Evolutionary conservation across 2,113 vertebrate genomes (phyloP), one percentile per base, ranked within the genome.

Genomic region (Anolis sagrei): DNA sequence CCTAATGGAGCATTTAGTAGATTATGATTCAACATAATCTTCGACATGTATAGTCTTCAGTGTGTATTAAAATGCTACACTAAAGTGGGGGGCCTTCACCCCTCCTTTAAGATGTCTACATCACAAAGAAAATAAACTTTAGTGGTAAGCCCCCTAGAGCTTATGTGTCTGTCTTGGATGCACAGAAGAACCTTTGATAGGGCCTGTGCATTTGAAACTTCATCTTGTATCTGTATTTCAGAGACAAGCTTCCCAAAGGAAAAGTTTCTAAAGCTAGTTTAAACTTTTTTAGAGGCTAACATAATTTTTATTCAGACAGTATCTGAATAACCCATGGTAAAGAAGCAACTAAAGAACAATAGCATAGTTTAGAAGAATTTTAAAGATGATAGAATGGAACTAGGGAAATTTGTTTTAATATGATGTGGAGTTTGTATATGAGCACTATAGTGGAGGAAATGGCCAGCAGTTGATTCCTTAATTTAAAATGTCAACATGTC

Each of bases 31-130:
- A 58, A 58, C 13, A 14, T 58, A 58, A 58, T 58, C 54, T 58
- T 58, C 88, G 87, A 88, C 87, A 78, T 90, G 88, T 88, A 70
- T 66, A 76, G 44, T 66, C 87, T 70, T 88, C 87, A 93, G 86
- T 84, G 85, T 91, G 79, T 81, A 87, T 80, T 92, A 91, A 93
- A 89, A 93, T 91, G 89, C 91, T 86, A 84, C 92, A 76, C 80
- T 93, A 89, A 89, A 79, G 78, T 72, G 54, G 44, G 44, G 84
- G 77, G 64, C 68, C 78, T 89, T 90, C 70, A 90, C 87, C 87
- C 88, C 79, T 92, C 91, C 87, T 88, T 91, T 39, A 79, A 83
- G 70, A 51, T 91, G 36, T 87, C 82, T 86, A 61, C 82, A 4
- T 1, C 83, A 86, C 27, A 89, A 85, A 85, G 39, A 83, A 70